Percentiles rank a stretch among this genome's conserved stretches.
These are phyloP conservation scores for Himalopsyche anomala DNA, from an alignment of 2,888 invertebrate species.

Conservation along the genomic window DNA sequence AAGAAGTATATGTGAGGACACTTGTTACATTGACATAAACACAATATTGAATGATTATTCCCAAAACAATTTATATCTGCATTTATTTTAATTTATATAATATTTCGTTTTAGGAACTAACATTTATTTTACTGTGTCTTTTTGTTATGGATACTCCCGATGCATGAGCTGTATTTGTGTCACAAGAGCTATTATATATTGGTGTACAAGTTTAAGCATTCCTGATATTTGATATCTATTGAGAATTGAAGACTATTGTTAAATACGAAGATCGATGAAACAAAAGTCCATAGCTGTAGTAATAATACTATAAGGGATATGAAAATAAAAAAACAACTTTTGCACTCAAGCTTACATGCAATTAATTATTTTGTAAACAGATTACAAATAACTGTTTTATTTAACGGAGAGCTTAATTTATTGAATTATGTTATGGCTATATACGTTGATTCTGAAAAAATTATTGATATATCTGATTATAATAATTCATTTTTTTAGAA, in stretches of 20 bases:
- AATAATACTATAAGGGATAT: constrained; percentile 15
- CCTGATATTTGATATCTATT: constrained; percentile 31
- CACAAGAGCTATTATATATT: constrained; percentile 20
- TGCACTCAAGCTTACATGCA: not conserved
- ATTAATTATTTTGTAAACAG: not conserved
- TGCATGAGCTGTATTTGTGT: constrained; percentile 20
- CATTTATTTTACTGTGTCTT: not conserved
- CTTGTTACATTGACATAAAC: too few relatives aligned
- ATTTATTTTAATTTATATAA: constrained; percentile 31
- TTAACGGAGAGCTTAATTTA: too few relatives aligned
- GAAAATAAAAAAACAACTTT: constrained; percentile 12
- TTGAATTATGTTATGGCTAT: too few relatives aligned
- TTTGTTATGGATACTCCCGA: not conserved
- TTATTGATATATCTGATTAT: too few relatives aligned
- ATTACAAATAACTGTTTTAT: too few relatives aligned
- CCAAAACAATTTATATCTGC: not conserved
- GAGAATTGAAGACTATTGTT: constrained; percentile 34
- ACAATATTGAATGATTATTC: too few relatives aligned
- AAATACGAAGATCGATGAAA: constrained; percentile 16
- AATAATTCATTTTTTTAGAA: too few relatives aligned
- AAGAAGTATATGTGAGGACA: too few relatives aligned
- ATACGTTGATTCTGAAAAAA: too few relatives aligned
- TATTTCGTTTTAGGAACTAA: not conserved
- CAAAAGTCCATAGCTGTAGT: constrained; percentile 31
- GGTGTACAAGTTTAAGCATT: constrained; percentile 20